These are phyloP conservation scores for Tetramorium alpestre DNA, from an alignment of 1,140 invertebrate species.

Conservation along the genomic window DNA sequence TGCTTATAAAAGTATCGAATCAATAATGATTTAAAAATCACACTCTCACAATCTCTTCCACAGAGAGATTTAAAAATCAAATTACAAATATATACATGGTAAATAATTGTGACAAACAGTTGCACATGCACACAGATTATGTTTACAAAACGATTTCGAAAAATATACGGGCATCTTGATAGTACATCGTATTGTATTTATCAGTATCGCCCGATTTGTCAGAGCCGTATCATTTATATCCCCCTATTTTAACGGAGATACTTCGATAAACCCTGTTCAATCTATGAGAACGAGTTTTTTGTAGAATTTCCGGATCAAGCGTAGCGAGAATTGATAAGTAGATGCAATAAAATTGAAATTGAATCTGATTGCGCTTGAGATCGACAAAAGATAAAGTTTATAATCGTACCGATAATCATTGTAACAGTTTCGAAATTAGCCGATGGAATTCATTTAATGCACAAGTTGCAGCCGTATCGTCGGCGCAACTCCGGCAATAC, in stretches of 20 bases:
- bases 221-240: conserved; percentile 35
- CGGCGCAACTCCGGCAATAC: neutral
- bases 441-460: conserved; percentile 35
- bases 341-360: conserved; percentile 13
- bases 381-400: conserved; percentile 47
- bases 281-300: conserved; percentile 46
- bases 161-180: conserved; percentile 56
- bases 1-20: neutral
- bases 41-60: too few relatives aligned
- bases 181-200: conserved; percentile 10
- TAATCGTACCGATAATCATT: conserved; percentile 36
- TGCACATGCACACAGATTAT: neutral
- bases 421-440: conserved; percentile 29
- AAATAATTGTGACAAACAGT: neutral
- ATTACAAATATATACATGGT: neutral
- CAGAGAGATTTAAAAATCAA: neutral
- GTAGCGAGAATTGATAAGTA: conserved; percentile 26
- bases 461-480: neutral
- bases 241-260: conserved; percentile 47
- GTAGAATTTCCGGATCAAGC: conserved; percentile 24
- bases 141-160: neutral
- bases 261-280: conserved; percentile 46
- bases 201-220: conserved; percentile 46
- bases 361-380: neutral
- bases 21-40: neutral